Evolutionary conservation across 2,797 vertebrate genomes (phyloP), one percentile per base, ranked within the genome.

Genomic region (Esox masquinongy): DNA sequence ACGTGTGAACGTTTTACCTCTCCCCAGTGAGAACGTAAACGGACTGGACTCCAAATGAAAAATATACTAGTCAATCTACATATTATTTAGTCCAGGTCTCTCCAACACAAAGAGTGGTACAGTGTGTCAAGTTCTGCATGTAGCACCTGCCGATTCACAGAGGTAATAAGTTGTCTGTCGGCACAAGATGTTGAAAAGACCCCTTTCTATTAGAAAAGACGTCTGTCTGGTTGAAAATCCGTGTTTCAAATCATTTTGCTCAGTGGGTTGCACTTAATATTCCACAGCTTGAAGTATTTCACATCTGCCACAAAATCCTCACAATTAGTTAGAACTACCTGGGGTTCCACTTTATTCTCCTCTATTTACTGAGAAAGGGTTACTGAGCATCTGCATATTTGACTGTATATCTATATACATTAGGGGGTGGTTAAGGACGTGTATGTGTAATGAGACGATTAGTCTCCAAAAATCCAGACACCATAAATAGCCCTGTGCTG

Each of bases 1-100:
- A 47, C 43, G 6, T 47, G 43, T 14, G 36, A 39, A 6, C 2
- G 5, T 39, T 39, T 39, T 39, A 39, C 68, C 47, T 22, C 77
- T 70, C 19, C 22, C 51, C 17, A 15, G 50, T 67, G 68, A 64
- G 7, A 39, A 39, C 4, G 7, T 39, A 39, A 39, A 3, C 36
- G 24, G 16, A 73, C 16, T 72, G 66, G 31, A 71, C 72, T 72
- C 74, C 49, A 12, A 70, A 36, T 82, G 59, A 76, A 70, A 79
- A 43, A 26, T 26, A 77, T 50, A 11, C 61, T 64, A 64, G 24
- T 14, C 24, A 14, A 29, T 31, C 31, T 26, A 19, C 22, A 8
- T 24, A 24, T 61, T 24, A 24, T 11, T 47, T 47, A 24, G 22
- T 61, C 56, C 11, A 24, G 8, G 22, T 61, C 2, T 61, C 56